Conservation (phyloP, 2,113 vertebrate genomes). For the Pterocles burchelli region DNA sequence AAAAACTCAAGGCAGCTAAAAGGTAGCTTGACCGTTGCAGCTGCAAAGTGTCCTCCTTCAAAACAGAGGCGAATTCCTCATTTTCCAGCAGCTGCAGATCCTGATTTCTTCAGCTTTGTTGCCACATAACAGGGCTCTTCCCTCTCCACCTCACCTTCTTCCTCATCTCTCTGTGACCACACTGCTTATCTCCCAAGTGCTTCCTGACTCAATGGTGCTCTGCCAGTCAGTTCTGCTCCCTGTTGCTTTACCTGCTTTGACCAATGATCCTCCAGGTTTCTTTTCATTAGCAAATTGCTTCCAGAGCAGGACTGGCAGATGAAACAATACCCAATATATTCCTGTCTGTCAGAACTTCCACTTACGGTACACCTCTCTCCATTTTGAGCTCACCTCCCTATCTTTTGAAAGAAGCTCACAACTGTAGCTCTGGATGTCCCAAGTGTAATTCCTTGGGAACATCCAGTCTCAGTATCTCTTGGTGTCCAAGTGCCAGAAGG, state of each 20-base stretch:
- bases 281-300: not conserved
- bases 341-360: not conserved
- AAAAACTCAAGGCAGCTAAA: not conserved
- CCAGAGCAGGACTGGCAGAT: not conserved
- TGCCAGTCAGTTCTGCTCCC: not conserved
- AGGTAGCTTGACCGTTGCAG: not conserved
- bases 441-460: not conserved
- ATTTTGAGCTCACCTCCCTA: not conserved
- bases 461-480: not conserved
- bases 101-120: not conserved
- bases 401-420: not conserved
- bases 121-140: not conserved
- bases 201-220: not conserved
- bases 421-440: not conserved
- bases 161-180: not conserved
- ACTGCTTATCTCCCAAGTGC: accelerated
- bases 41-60: not conserved
- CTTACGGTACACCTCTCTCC: not conserved
- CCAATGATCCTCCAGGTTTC: not conserved
- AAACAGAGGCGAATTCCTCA: not conserved
- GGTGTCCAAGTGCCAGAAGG: not conserved
- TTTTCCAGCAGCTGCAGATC: not conserved
- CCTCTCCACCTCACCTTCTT: not conserved
- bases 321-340: not conserved
- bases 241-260: not conserved